These are phyloP conservation scores for Drosophila lacicola DNA, from an alignment of 2,888 invertebrate genomes.

Conservation along the genomic window DNA sequence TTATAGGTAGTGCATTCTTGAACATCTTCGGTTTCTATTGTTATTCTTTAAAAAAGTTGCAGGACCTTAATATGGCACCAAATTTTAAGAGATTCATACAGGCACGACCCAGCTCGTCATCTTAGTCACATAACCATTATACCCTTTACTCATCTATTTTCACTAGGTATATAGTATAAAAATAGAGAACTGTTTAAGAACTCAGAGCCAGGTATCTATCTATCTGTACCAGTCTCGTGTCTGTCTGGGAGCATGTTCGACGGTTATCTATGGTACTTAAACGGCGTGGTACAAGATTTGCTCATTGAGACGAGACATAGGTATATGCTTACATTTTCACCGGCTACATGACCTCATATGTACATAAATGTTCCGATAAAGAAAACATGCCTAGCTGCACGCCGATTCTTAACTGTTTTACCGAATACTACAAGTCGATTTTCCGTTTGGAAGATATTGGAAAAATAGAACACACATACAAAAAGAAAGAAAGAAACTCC, in stretches of 20 bases:
- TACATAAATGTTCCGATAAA: conserved; percentile 56
- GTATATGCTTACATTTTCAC: neutral
- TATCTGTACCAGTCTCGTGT: conserved; percentile 16
- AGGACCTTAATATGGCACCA: too few species aligned
- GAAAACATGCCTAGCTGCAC: conserved; percentile 52
- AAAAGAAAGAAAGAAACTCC: neutral
- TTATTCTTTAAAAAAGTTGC: too few species aligned
- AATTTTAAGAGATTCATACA: too few species aligned
- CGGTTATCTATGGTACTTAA: conserved; percentile 63
- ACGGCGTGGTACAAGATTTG: conserved; percentile 68
- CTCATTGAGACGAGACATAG: conserved; percentile 72
- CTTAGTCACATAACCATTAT: neutral
- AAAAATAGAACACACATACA: neutral
- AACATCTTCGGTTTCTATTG: too few species aligned
- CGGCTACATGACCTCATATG: conserved; percentile 1
- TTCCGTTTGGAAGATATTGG: neutral
- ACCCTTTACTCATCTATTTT: neutral
- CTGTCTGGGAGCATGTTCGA: conserved; percentile 49
- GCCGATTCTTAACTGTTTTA: conserved; percentile 21
- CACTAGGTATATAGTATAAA: neutral
- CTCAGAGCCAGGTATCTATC: conserved; percentile 22
- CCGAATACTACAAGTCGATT: neutral
- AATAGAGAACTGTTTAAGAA: conserved; percentile 19
- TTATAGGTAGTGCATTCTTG: too few species aligned
- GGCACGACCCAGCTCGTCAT: too few species aligned